Evolutionary conservation across 2,888 invertebrate genomes (phyloP), one percentile per base, ranked within the genome.

Genomic region (Corythucha ciliata): DNA sequence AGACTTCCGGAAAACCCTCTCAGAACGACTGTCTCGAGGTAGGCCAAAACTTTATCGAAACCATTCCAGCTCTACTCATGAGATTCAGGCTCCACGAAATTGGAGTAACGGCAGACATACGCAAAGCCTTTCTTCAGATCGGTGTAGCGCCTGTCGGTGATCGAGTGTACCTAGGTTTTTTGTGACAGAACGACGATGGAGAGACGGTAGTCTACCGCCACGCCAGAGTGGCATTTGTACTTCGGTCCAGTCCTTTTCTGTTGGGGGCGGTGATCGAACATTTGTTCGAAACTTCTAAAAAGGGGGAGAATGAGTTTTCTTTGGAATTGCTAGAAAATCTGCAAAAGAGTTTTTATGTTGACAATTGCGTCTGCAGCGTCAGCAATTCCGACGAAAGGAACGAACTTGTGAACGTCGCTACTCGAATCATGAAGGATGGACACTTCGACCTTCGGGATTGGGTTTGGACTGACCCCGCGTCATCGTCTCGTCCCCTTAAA

Each of bases 51-150:
- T 25, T 59, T 12, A 37, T 61, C 3, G 59, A 61, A 37, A 18
- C 49, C 7, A 61, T 58, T 32, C 58, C 59, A 8, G 14, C 53
- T 14, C 14, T 52, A 2, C 7, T 57, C 7, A 18, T 22, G 1
- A 25, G 53, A n/a, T 57, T 61, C 45, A 39, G 60, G 21, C n/a
- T 45, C 18, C 49, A 52, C 10, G 41, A 26, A 21, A 25, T 49
- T 16, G 61, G 58, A 21, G 54, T 55, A 7, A 16, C 53, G 12
- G 45, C 56, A 0, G 58, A 60, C 52, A 64, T 66, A 3, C 25
- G 55, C n/a, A n/a, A n/a, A n/a, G n/a, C 63, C 1, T 66, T 66
- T 53, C 52, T 63, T 14, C 63, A 63, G 56, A 63, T 65, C 12
- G 53, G 52, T 32, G 24, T 63, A 1, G 20, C 52, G n/a, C n/a